phyloP scores from a whole-genome alignment of 2,888 invertebrate genomes.

The Maniola hyperantus region DNA sequence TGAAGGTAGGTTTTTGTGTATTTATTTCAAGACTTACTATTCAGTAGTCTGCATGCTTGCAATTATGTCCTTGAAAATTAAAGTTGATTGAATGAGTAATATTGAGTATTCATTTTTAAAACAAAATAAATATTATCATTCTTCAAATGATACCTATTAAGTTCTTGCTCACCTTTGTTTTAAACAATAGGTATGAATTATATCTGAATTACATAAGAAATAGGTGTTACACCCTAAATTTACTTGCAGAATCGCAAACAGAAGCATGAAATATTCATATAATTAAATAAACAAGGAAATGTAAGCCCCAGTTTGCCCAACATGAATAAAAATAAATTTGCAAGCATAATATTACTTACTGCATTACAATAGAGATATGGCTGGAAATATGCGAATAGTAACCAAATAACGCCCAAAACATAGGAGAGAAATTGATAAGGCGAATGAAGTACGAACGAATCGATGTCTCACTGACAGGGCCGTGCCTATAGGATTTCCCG shows the following conservation, averaged over 20 bases:
- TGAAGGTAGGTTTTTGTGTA: too few relatives aligned
- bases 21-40: too few relatives aligned
- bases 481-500: slow-evolving; percentile 48
- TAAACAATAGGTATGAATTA: not conserved
- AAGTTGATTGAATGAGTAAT: too few relatives aligned
- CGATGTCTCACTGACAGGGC: slow-evolving; percentile 68
- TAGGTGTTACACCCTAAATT: not conserved
- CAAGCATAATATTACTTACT: not conserved
- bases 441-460: slow-evolving; percentile 54
- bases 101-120: too few relatives aligned
- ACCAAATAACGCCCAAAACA: slow-evolving; percentile 41
- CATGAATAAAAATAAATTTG: slow-evolving; percentile 4
- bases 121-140: too few relatives aligned
- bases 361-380: slow-evolving; percentile 15
- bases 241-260: not conserved
- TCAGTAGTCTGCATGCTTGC: too few relatives aligned
- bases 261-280: not conserved
- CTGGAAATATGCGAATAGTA: slow-evolving; percentile 24
- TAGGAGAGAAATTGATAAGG: slow-evolving; percentile 45
- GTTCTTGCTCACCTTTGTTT: too few relatives aligned
- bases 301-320: not conserved
- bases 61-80: too few relatives aligned
- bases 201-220: not conserved
- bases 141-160: too few relatives aligned
- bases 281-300: slow-evolving; percentile 1